phyloP scores from a whole-genome alignment of 2,888 invertebrate genomes.

The Melinaea marsaeus region DNA sequence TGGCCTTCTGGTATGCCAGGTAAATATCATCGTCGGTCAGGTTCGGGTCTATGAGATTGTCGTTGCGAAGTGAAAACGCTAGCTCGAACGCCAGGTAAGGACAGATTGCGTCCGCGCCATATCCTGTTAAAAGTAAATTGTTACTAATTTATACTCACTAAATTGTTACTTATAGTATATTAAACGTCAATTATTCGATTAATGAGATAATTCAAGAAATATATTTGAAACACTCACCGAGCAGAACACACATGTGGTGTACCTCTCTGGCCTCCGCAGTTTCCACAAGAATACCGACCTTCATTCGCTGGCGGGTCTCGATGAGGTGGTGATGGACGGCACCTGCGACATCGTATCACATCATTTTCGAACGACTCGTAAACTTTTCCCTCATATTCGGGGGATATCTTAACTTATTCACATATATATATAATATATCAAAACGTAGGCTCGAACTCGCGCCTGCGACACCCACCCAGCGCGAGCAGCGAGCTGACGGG shows the following conservation, averaged over 20 bases:
- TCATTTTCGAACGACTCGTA: background rate
- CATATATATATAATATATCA: too few relatives aligned
- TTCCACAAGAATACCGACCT: constrained; percentile 95
- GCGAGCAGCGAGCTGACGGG: constrained; percentile 91
- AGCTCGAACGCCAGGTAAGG: constrained; percentile 98
- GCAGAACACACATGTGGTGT: constrained; percentile 96
- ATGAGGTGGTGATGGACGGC: constrained; percentile 97
- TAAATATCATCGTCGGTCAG: constrained; percentile 90
- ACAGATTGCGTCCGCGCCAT: constrained; percentile 98
- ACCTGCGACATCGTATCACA: constrained; percentile 62
- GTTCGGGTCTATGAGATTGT: constrained; percentile 87
- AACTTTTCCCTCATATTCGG: too few relatives aligned
- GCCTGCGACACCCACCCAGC: constrained; percentile 67
- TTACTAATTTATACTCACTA: too few relatives aligned
- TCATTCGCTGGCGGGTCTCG: constrained; percentile 96
- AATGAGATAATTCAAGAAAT: too few relatives aligned
- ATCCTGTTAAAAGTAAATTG: constrained; percentile 63
- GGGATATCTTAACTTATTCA: too few relatives aligned
- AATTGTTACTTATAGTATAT: too few relatives aligned
- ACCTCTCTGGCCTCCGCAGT: constrained; percentile 97
- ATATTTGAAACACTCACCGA: constrained; percentile 75
- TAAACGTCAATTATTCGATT: too few relatives aligned
- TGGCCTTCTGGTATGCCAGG: constrained; percentile 92
- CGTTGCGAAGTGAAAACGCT: constrained; percentile 89
- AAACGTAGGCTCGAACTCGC: too few relatives aligned